Conservation (phyloP, 2,888 invertebrate species). For the Oscheius myriophilus region DNA sequence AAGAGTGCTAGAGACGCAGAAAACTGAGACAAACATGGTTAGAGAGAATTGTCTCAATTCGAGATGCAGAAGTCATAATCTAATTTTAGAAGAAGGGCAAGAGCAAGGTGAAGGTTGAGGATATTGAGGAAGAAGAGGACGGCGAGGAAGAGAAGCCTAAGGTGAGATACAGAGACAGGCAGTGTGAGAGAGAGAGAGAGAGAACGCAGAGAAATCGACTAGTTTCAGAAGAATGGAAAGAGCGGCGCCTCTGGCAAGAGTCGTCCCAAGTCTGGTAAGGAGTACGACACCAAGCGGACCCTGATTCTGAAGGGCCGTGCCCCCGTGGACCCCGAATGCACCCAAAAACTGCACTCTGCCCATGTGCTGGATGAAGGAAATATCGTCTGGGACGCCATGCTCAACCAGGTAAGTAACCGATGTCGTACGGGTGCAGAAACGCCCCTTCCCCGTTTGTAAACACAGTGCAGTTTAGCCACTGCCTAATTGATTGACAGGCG, state of each 20-base stretch:
- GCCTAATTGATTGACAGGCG: not conserved
- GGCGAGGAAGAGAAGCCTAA: conserved; percentile 21
- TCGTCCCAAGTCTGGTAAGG: not conserved
- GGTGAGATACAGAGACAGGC: too few relatives aligned
- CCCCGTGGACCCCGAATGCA: conserved; percentile 72
- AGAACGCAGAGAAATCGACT: too few relatives aligned
- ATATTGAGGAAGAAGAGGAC: too few relatives aligned
- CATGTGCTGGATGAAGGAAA: conserved; percentile 72
- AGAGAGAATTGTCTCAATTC: too few relatives aligned
- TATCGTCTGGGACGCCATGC: conserved; percentile 73
- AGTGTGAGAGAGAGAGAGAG: too few relatives aligned
- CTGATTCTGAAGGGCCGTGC: conserved; percentile 67
- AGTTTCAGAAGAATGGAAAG: too few relatives aligned
- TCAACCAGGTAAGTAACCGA: conserved; percentile 72
- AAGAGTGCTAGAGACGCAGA: too few relatives aligned
- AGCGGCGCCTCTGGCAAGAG: not conserved
- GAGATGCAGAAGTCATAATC: too few relatives aligned
- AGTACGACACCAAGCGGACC: conserved; percentile 2
- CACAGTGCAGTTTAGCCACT: conserved; percentile 3
- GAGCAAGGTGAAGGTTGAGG: too few relatives aligned
- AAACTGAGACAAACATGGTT: too few relatives aligned
- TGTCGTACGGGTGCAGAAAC: not conserved
- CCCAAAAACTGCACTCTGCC: conserved; percentile 63
- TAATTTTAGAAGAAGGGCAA: too few relatives aligned
- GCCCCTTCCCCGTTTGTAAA: too few relatives aligned